phyloP scores from a whole-genome alignment of 2,888 invertebrate species.

The Flexamia atlantica region DNA sequence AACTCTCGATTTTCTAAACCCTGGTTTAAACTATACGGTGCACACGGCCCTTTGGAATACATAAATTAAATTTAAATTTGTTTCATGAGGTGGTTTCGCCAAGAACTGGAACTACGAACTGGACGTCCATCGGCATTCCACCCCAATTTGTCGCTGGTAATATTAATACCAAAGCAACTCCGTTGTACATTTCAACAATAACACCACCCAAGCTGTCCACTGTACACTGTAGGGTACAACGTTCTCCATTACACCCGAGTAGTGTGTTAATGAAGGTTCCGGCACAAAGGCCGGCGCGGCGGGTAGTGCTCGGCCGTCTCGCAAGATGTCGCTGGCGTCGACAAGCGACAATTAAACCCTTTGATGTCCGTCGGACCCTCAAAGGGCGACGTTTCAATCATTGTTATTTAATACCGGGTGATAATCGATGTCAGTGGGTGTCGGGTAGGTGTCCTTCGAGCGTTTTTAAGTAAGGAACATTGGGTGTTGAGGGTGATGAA shows the following conservation, averaged over 20 bases:
- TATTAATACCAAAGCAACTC: not conserved
- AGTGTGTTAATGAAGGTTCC: constrained; percentile 1
- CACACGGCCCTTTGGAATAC: too few species aligned
- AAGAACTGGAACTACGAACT: too few species aligned
- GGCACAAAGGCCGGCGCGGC: constrained; percentile 68
- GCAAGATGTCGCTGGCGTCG: constrained; percentile 72
- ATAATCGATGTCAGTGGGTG: constrained; percentile 39
- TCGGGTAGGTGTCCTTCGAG: not conserved
- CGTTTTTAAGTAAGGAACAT: not conserved
- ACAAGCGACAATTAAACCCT: constrained; percentile 52
- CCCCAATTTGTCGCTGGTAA: too few species aligned
- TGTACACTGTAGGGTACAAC: too few species aligned
- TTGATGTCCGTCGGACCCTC: constrained; percentile 49
- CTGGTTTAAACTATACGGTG: too few species aligned
- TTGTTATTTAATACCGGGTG: constrained; percentile 48
- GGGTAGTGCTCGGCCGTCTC: constrained; percentile 67
- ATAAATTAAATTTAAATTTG: too few species aligned
- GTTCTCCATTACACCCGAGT: constrained; percentile 14
- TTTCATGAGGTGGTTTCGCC: too few species aligned
- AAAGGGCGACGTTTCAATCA: constrained; percentile 56
- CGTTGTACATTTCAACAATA: not conserved
- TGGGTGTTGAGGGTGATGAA: too few species aligned
- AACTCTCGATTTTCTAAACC: too few species aligned
- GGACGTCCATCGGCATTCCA: too few species aligned
- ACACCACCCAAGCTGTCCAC: not conserved